phyloP scores from a whole-genome alignment of 2,113 vertebrate species.

The Pterophyllum scalare region DNA sequence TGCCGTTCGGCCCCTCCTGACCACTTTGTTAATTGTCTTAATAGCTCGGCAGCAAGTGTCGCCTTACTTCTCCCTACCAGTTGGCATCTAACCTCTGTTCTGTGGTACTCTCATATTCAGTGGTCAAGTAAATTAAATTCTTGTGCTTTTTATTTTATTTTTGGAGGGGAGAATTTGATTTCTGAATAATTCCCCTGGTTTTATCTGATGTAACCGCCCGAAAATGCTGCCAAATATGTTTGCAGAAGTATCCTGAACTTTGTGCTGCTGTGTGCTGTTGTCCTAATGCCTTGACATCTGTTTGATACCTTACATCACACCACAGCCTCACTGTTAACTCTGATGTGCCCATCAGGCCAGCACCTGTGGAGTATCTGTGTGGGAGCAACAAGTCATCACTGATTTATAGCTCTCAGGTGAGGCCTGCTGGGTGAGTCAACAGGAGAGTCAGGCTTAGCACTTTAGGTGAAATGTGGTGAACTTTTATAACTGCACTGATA shows the following conservation, averaged over 20 bases:
- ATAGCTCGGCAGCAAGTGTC: slow-evolving; percentile 65
- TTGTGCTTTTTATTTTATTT: slow-evolving; percentile 8
- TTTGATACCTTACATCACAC: not conserved
- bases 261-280: not conserved
- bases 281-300: not conserved
- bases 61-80: slow-evolving; percentile 45
- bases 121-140: slow-evolving; percentile 19
- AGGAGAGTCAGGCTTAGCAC: not conserved
- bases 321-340: not conserved
- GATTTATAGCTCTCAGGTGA: slow-evolving; percentile 63
- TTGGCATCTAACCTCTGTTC: slow-evolving; percentile 44
- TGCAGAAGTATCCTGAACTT: not conserved
- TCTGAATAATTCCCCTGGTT: not conserved
- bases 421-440: slow-evolving; percentile 18
- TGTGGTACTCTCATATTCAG: slow-evolving; percentile 29
- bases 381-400: not conserved
- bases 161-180: not conserved
- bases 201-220: not conserved
- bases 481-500: slow-evolving; percentile 14
- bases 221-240: not conserved
- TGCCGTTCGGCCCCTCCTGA: slow-evolving; percentile 54
- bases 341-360: slow-evolving; percentile 2
- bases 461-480: not conserved
- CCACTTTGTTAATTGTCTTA: slow-evolving; percentile 76
- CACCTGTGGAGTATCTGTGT: slow-evolving; percentile 52